phyloP scores from a whole-genome alignment of 2,888 invertebrate genomes.

The Drosophila hamatofila region DNA sequence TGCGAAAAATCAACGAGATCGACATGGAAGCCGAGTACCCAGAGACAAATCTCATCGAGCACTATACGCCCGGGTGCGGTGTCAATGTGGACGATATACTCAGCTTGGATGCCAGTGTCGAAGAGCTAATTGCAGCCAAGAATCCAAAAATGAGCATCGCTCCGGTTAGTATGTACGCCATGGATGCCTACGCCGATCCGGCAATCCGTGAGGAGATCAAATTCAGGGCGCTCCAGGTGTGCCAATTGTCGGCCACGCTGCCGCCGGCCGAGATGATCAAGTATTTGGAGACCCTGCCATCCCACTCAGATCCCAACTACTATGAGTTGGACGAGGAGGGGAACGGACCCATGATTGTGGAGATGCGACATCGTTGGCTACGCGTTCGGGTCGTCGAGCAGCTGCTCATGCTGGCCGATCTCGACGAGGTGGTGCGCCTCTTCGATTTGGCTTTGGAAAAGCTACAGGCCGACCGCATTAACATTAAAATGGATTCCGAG shows the following conservation, averaged over 20 bases:
- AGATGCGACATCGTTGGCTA: slow-evolving; percentile 72
- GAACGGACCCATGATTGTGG: slow-evolving; percentile 61
- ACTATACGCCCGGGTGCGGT: slow-evolving; percentile 70
- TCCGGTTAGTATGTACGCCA: slow-evolving; percentile 21
- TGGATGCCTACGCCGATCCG: slow-evolving; percentile 13
- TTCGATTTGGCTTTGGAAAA: slow-evolving; percentile 89
- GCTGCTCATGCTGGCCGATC: slow-evolving; percentile 87
- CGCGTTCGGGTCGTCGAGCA: slow-evolving; percentile 88
- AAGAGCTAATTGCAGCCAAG: slow-evolving; percentile 43
- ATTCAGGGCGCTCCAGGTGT: slow-evolving; percentile 60
- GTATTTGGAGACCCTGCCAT: slow-evolving; percentile 54
- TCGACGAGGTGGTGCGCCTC: slow-evolving; percentile 87
- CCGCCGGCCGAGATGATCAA: slow-evolving; percentile 36
- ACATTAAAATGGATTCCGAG: slow-evolving; percentile 87
- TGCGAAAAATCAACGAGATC: slow-evolving; percentile 64
- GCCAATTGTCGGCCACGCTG: slow-evolving; percentile 46
- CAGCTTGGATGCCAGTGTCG: slow-evolving; percentile 62
- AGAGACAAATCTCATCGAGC: slow-evolving; percentile 78
- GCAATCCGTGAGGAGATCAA: slow-evolving; percentile 59
- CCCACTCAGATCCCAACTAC: slow-evolving; percentile 56
- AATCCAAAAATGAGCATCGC: not conserved
- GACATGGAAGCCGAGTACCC: slow-evolving; percentile 80
- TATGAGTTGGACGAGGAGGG: slow-evolving; percentile 49
- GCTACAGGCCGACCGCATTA: slow-evolving; percentile 87
- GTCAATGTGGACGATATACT: slow-evolving; percentile 73